phyloP scores from a whole-genome alignment of 2,888 invertebrate species.

The Automeris io region DNA sequence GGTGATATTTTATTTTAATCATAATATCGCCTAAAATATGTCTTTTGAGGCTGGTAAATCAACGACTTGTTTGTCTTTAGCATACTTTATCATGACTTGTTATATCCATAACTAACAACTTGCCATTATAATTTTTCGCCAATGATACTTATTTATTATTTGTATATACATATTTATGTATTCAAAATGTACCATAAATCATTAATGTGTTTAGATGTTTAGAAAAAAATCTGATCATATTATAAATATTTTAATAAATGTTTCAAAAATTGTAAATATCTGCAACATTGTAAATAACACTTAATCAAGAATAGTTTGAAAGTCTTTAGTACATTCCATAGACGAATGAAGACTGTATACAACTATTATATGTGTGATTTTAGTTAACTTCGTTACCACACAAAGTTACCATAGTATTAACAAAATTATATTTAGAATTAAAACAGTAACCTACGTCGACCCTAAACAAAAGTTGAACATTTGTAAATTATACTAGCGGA shows the following conservation, averaged over 20 bases:
- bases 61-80: constrained; percentile 35
- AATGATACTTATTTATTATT: constrained; percentile 73
- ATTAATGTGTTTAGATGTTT: constrained; percentile 33
- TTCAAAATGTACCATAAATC: no score
- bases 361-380: constrained; percentile 34
- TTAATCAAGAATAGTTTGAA: constrained; percentile 13
- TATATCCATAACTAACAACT: constrained; percentile 66
- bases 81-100: constrained; percentile 36
- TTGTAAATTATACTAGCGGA: constrained; percentile 22
- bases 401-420: constrained; percentile 29
- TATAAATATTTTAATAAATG: constrained; percentile 35
- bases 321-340: constrained; percentile 26
- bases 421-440: constrained; percentile 20
- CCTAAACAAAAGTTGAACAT: constrained; percentile 25
- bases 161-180: constrained; percentile 53
- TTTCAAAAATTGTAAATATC: constrained; percentile 46
- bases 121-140: constrained; percentile 72
- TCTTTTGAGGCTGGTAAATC: constrained; percentile 62
- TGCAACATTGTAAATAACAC: constrained; percentile 60
- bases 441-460: constrained; percentile 23
- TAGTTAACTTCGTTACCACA: constrained; percentile 46
- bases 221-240: constrained; percentile 40
- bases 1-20: constrained; percentile 48
- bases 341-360: constrained; percentile 54
- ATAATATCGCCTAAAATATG: constrained; percentile 52